Conservation (phyloP, 2,113 vertebrate species). For the Empidonax alnorum region DNA sequence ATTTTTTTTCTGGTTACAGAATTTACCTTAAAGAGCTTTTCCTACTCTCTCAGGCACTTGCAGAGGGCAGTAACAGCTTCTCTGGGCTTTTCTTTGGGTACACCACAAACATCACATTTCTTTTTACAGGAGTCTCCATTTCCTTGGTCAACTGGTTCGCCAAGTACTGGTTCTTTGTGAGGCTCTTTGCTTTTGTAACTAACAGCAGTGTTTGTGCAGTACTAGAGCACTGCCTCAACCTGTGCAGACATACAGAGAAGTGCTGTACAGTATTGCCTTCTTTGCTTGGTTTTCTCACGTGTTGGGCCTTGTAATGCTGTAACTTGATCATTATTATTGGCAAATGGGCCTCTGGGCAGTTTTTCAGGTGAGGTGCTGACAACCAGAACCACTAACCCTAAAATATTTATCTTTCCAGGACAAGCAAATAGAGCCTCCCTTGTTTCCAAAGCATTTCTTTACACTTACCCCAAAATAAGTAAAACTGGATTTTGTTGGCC, state of each 20-base stretch:
- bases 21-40: background rate
- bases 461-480: background rate
- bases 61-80: background rate
- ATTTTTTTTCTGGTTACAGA: background rate
- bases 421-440: background rate
- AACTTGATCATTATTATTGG: background rate
- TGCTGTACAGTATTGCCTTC: accelerated
- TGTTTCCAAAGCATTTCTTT: background rate
- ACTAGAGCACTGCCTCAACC: background rate
- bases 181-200: background rate
- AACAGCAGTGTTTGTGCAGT: background rate
- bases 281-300: background rate
- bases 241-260: accelerated
- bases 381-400: background rate
- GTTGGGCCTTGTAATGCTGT: background rate
- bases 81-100: background rate
- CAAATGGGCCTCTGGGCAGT: background rate
- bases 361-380: background rate
- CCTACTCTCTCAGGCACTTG: background rate
- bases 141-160: background rate
- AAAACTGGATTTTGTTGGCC: background rate
- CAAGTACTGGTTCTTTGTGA: background rate
- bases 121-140: background rate
- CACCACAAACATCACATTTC: background rate
- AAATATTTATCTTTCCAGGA: background rate